A percentile compares a stretch with the other conserved stretches of the same genome.
These are phyloP conservation scores for Osmerus mordax DNA, from an alignment of 2,113 vertebrate species.

Conservation along the genomic window DNA sequence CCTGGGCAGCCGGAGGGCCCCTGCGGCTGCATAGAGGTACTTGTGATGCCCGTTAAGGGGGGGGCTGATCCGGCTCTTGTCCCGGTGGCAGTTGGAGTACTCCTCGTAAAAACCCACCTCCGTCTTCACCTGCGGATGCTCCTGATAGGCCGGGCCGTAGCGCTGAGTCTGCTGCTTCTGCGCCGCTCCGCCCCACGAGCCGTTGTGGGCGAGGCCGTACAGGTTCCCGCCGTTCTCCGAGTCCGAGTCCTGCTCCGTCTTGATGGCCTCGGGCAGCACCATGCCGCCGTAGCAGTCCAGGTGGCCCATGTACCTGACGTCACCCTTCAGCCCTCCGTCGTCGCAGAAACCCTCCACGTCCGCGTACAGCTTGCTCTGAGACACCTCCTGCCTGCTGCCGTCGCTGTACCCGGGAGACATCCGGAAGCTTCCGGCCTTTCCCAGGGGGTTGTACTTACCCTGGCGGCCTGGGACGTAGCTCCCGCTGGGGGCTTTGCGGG, in stretches of 20 bases:
- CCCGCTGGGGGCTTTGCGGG: constrained; percentile 32
- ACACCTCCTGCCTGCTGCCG: constrained; percentile 49
- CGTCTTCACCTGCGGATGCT: constrained; percentile 70
- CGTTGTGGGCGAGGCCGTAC: constrained; percentile 41
- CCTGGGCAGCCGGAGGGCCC: constrained; percentile 50
- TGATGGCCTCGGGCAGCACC: constrained; percentile 70
- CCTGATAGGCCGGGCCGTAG: constrained; percentile 52
- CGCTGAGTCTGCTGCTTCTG: constrained; percentile 46
- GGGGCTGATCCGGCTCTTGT: constrained; percentile 52
- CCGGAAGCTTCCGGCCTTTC: constrained; percentile 52
- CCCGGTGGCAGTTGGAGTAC: constrained; percentile 60
- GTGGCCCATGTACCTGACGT: constrained; percentile 35
- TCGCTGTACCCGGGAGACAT: constrained; percentile 46
- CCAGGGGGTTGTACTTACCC: constrained; percentile 51
- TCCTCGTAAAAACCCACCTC: constrained; percentile 61
- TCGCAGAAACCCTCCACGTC: constrained; percentile 47
- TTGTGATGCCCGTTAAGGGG: constrained; percentile 55
- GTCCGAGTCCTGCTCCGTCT: constrained; percentile 75
- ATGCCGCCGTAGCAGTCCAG: constrained; percentile 48
- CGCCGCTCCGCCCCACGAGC: constrained; percentile 54
- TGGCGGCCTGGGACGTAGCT: constrained; percentile 46
- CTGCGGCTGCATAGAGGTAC: constrained; percentile 43
- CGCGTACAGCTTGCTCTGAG: constrained; percentile 41
- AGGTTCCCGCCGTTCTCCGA: constrained; percentile 59
- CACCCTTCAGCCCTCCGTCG: constrained; percentile 58